Conservation (phyloP, 2,797 vertebrate species). For the Eutrigla gurnardus region DNA sequence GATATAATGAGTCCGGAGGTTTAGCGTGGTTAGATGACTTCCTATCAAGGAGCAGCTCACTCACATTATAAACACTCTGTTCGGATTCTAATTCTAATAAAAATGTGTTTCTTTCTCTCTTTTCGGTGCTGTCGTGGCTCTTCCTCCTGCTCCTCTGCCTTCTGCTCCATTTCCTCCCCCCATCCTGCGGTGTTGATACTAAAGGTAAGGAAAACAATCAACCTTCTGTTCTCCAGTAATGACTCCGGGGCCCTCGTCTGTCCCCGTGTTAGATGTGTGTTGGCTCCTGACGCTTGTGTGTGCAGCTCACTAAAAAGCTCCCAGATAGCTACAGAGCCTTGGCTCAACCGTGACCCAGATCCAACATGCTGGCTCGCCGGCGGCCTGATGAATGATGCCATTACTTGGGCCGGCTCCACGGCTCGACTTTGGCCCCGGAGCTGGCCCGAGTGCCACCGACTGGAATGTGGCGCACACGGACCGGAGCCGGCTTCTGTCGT, state of each 20-base stretch:
- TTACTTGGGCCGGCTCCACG: not conserved
- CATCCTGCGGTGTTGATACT: not conserved
- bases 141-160: not conserved
- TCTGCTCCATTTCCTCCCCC: not conserved
- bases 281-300: not conserved
- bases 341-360: not conserved
- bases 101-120: constrained; percentile 23
- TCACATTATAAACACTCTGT: not conserved
- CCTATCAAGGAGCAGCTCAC: not conserved
- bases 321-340: not conserved
- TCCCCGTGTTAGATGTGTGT: not conserved
- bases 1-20: constrained; percentile 25
- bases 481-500: not conserved
- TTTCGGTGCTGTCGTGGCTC: constrained; percentile 30
- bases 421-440: not conserved
- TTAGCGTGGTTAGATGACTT: too few relatives aligned
- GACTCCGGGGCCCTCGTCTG: not conserved
- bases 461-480: not conserved
- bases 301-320: not conserved
- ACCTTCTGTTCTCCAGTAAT: not conserved
- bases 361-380: not conserved
- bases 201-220: constrained; percentile 56
- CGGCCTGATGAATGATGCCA: not conserved
- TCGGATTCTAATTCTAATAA: constrained; percentile 32
- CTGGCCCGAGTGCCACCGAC: not conserved